Evolutionary conservation across 2,797 vertebrate genomes (phyloP).

Genomic region (Psittacula echo): DNA sequence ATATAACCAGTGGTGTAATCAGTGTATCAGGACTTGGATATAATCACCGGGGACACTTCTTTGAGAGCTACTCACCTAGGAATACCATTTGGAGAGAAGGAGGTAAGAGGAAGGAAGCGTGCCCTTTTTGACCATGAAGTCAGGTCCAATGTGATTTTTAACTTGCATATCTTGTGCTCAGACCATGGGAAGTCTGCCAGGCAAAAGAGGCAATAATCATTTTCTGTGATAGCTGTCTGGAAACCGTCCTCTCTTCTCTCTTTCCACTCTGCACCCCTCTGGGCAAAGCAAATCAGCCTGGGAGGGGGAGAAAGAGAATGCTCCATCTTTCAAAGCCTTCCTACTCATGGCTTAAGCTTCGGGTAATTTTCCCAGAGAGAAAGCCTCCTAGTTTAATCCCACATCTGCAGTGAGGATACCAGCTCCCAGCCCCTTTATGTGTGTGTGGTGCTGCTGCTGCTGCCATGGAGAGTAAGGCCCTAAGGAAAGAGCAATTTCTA

Average conservation of each 20-base stretch:
- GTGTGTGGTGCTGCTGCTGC: not conserved
- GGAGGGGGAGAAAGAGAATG: not conserved
- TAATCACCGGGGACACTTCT: too few relatives aligned
- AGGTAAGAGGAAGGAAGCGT: not conserved
- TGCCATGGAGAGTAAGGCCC: not conserved
- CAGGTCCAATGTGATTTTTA: not conserved
- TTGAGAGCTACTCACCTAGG: not conserved
- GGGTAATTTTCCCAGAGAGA: not conserved
- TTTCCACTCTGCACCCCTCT: not conserved
- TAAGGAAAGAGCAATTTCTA: not conserved
- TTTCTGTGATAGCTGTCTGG: not conserved
- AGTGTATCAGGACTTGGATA: too few relatives aligned
- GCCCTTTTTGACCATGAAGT: not conserved
- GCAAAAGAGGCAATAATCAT: not conserved
- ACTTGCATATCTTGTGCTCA: not conserved
- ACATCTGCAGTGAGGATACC: not conserved
- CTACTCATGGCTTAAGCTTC: not conserved
- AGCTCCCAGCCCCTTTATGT: fast-evolving
- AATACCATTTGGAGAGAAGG: not conserved
- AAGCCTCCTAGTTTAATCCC: not conserved
- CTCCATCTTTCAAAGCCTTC: not conserved
- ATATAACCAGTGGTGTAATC: not conserved
- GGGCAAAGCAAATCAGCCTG: not conserved
- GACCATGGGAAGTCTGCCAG: not conserved
- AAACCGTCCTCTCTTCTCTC: not conserved